Conservation (phyloP, 2,888 invertebrate species). For the Abrostola triplasia region DNA sequence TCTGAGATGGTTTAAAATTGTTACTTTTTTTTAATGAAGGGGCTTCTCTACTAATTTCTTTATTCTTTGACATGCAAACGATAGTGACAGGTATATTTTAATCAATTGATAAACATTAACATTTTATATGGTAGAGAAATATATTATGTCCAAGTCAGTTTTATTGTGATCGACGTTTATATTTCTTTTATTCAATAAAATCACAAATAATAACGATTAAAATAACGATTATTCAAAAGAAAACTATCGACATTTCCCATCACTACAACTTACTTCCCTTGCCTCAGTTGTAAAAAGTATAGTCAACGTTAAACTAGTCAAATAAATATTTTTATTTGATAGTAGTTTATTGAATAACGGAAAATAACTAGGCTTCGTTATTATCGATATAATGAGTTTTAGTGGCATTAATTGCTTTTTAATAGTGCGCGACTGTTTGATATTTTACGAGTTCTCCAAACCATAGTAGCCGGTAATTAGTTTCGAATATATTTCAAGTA, state of each 20-base stretch:
- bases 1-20: too few relatives aligned
- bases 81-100: too few relatives aligned
- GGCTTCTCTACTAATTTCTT: too few relatives aligned
- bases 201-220: background rate
- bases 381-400: conserved; percentile 57
- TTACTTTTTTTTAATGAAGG: too few relatives aligned
- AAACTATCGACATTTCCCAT: conserved; percentile 30
- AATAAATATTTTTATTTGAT: conserved; percentile 42
- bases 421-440: conserved; percentile 39
- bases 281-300: conserved; percentile 45
- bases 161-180: too few relatives aligned
- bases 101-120: too few relatives aligned
- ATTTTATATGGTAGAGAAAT: too few relatives aligned
- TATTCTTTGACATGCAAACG: too few relatives aligned
- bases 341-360: conserved; percentile 46
- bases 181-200: too few relatives aligned
- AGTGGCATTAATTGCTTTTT: conserved; percentile 53
- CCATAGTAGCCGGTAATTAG: conserved; percentile 15
- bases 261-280: conserved; percentile 35
- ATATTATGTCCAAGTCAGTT: too few relatives aligned
- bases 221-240: conserved; percentile 13
- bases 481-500: conserved; percentile 10
- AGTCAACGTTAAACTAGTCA: conserved; percentile 46
- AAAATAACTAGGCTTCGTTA: conserved; percentile 64
- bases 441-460: conserved; percentile 25